phyloP scores from a whole-genome alignment of 2,113 vertebrate genomes.

The Hylia prasina region DNA sequence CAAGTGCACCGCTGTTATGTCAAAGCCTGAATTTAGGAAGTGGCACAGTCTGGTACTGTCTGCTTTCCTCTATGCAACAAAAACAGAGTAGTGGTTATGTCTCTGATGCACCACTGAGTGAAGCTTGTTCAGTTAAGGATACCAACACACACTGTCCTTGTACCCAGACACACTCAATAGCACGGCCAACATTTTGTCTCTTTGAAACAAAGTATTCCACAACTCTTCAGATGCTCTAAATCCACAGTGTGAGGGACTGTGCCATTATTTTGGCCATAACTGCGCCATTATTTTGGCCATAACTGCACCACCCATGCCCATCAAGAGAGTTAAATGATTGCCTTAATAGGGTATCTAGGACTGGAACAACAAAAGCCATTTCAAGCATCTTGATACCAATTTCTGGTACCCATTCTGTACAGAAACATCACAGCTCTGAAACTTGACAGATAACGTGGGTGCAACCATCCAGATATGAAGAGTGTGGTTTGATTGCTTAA shows the following conservation, averaged over 20 bases:
- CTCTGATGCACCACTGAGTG: background rate
- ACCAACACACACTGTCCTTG: background rate
- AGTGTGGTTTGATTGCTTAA: background rate
- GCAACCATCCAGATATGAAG: background rate
- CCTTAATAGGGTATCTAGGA: background rate
- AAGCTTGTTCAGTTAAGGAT: background rate
- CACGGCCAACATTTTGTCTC: background rate
- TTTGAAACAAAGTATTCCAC: background rate
- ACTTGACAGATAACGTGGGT: background rate
- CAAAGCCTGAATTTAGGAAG: background rate
- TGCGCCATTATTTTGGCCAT: background rate
- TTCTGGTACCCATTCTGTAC: background rate
- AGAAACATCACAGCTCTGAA: background rate
- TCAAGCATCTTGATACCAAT: background rate
- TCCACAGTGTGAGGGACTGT: fast-evolving
- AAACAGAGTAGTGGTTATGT: background rate
- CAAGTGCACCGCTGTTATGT: background rate
- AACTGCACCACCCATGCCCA: background rate
- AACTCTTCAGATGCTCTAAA: background rate
- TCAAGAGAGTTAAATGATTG: background rate
- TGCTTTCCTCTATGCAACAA: background rate
- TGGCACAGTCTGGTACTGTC: background rate
- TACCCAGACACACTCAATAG: background rate
- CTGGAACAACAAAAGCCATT: background rate
- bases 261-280: background rate